Evolutionary conservation across 2,888 invertebrate species (phyloP).

Genomic region (Tyria jacobaeae): DNA sequence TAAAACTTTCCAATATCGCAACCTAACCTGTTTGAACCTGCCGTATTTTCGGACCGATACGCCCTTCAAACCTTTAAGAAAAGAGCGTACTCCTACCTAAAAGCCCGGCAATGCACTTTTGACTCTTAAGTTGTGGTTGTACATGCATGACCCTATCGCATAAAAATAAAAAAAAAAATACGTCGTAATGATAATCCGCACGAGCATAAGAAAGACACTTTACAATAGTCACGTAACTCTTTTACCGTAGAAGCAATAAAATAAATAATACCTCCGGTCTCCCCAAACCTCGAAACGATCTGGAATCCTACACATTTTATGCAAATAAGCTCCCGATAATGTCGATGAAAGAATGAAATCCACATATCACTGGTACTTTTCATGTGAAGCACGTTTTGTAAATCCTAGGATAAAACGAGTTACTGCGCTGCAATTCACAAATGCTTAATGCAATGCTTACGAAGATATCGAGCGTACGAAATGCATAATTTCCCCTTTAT

Average conservation of each 20-base stretch:
- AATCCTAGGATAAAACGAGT: constrained; percentile 4
- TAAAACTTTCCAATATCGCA: no score
- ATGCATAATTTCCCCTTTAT: neutral
- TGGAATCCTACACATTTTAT: constrained; percentile 16
- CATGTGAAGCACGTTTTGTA: constrained; percentile 14
- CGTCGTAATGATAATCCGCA: neutral
- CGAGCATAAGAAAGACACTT: neutral
- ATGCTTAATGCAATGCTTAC: constrained; percentile 10
- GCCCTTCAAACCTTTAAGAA: no score
- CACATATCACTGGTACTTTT: constrained; percentile 9
- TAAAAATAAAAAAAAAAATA: no score
- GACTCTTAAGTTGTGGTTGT: no score
- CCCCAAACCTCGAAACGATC: neutral
- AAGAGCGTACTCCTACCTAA: no score
- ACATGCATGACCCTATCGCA: no score
- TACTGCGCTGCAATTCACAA: constrained; percentile 6
- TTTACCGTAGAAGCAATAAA: constrained; percentile 16
- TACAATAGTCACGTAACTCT: constrained; percentile 6
- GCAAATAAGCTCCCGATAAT: constrained; percentile 15
- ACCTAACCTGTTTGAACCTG: no score
- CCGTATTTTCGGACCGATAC: no score
- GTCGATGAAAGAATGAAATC: constrained; percentile 15
- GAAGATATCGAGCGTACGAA: constrained; percentile 3
- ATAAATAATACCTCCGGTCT: constrained; percentile 9
- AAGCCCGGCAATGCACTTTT: no score